phyloP scores from a whole-genome alignment of 2,113 vertebrate species.

The Equus przewalskii region DNA sequence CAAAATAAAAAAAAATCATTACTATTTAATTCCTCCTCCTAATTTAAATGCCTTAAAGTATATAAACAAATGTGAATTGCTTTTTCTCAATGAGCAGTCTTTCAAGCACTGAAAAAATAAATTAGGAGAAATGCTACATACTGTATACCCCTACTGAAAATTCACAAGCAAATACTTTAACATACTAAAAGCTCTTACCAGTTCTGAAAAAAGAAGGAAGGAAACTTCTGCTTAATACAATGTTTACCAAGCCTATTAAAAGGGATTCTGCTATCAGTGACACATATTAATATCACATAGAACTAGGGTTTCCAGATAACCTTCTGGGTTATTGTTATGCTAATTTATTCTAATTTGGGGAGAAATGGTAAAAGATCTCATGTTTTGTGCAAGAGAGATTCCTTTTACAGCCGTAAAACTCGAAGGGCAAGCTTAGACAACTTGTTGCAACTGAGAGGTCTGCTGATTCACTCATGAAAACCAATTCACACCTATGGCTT shows the following conservation, averaged over 20 bases:
- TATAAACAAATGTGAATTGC: conserved; percentile 3
- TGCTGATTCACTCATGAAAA: conserved; percentile 1
- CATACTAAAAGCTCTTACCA: not conserved
- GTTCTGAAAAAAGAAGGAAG: not conserved
- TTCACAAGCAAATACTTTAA: not conserved
- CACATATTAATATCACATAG: not conserved
- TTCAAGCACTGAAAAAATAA: conserved; percentile 11
- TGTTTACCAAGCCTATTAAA: conserved; percentile 32
- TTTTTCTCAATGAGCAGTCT: conserved; percentile 19
- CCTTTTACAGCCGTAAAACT: not conserved
- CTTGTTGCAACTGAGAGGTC: not conserved
- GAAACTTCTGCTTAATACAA: not conserved
- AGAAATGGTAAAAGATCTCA: conserved; percentile 15
- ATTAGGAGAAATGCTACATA: not conserved
- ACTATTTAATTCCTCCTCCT: not conserved
- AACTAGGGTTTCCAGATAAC: not conserved
- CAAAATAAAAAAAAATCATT: not conserved
- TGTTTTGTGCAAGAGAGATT: not conserved
- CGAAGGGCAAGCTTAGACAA: not conserved
- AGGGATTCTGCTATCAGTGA: not conserved
- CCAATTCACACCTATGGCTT: not conserved
- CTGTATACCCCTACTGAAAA: not conserved
- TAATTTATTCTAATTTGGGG: not conserved
- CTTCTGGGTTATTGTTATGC: not conserved
- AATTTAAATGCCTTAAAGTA: conserved; percentile 10